Base-by-base conservation (phyloP, 2,888 invertebrate species). In the Hermaeophaga mercurialis region DNA sequence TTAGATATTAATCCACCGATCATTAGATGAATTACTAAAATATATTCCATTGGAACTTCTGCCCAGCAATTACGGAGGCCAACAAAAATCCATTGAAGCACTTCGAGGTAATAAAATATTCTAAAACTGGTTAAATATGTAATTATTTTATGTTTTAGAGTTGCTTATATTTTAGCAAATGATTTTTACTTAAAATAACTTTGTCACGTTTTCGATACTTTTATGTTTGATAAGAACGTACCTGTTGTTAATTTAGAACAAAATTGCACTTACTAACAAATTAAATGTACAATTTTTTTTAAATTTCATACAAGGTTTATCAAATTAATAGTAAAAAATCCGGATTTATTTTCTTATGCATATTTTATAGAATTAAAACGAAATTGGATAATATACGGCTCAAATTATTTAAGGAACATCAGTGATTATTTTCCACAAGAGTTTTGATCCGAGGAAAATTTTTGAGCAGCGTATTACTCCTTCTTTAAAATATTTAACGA, bases 51-150 rank as follows among this genome's bases (percentile, higher is more conserved):
- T 15, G 7, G 44, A 54, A 7, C 8, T 54, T 1, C 26, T 56
- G 18, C 56, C 56, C 1, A 50, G 31, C 7, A 50, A 56, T 18
- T 50, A 18, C 1, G 50, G 56, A 12, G 56, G 56, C 6, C 26
- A 56, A 8, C 17, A 50, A 44, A 33, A 39, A 14, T 38, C 56
- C 6, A 11, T 48, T n/a, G 26, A 41, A n/a, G 48, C 48, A 39
- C 12, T 55, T 3, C 9, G n/a, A 5, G 55, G 55, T 55, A 26
- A 22, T 22, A 2, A 46, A 31, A 12, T 1, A 11, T 4, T 33
- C 3, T 12, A 6, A 33, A 33, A 5, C 9, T 12, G 33, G 3
- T 33, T 33, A 11, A n/a, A 11, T n/a, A 34, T 1, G 1, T 14
- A 11, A 14, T 34, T 11, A n/a, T 14, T 34, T 11, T 15, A 4